Conservation (phyloP, 2,797 vertebrate species). For the Onychomys leucogaster region DNA sequence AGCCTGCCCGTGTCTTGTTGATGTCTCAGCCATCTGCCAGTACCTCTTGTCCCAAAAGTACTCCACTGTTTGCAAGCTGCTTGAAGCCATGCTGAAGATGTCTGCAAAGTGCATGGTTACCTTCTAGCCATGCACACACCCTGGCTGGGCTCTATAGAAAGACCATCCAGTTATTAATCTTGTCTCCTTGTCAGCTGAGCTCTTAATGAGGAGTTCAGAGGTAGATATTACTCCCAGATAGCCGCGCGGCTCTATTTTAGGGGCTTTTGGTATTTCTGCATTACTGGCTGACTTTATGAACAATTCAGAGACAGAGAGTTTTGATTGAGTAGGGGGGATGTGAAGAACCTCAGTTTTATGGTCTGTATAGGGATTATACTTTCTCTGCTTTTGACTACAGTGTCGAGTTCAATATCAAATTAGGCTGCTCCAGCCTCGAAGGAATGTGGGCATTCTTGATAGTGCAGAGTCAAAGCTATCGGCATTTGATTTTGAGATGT, state of each 20-base stretch:
- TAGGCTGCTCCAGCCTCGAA: background rate
- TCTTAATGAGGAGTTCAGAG: background rate
- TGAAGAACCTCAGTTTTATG: background rate
- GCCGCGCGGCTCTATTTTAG: background rate
- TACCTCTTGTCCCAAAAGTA: background rate
- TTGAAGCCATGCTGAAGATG: background rate
- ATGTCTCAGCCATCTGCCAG: background rate
- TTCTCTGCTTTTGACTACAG: background rate
- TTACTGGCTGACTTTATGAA: background rate
- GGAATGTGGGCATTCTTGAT: background rate
- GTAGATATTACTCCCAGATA: background rate
- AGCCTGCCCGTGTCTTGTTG: background rate
- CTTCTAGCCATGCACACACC: background rate
- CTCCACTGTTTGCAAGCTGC: background rate
- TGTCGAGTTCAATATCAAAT: background rate
- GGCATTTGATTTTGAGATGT: background rate
- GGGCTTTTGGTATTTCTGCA: background rate
- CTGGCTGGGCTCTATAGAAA: background rate
- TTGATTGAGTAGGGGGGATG: background rate
- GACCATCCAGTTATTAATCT: background rate
- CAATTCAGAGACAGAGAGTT: background rate
- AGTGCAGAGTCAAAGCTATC: background rate
- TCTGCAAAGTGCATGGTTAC: background rate
- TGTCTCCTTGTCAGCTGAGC: background rate
- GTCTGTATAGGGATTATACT: background rate